Evolutionary conservation across 2,113 vertebrate genomes (phyloP), one percentile per base, ranked within the genome.

Genomic region (Chionomys nivalis): DNA sequence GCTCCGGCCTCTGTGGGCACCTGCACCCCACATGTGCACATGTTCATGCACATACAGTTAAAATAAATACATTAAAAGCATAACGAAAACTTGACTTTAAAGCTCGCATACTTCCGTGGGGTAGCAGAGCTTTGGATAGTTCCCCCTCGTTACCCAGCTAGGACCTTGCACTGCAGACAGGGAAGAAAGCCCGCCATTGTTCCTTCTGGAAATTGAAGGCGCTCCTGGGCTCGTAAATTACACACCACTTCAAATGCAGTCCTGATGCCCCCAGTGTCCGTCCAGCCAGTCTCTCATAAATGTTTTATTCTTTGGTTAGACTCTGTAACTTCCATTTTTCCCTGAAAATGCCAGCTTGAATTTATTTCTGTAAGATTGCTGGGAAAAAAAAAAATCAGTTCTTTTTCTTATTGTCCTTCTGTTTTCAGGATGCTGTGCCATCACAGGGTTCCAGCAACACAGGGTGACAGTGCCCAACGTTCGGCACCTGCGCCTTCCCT

Each of bases 151-250:
- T 39, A 19, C 6, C 19, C 14, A 87, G 72, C 44, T 36, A 65
- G 12, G 7, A 61, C 39, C 44, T 81, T 63, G 63, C 2, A 19
- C 42, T 86, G 31, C 58, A 21, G 88, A 52, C 6, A 49, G 52
- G 49, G 44, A 87, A 89, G 39, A 77, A 94, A 95, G 94, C 33
- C 75, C 49, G 17, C 36, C 81, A 81, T 21, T 94, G 90, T 93
- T 94, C 42, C n/a, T 28, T 26, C 26, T 55, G 17, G 63, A 76
- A 76, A 49, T 75, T 4, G 68, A 68, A 85, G 87, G 63, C 49
- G 16, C 55, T 87, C 58, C 44, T 44, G 55, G 13, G 87, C 47
- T 87, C 39, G 65, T 47, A 77, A 93, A 61, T 61, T 65, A 44
- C 0, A 8, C 77, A 12, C 31, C 61, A 16, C 89, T 78, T 86